Base-by-base conservation (phyloP, 2,888 invertebrate species). In the Eupithecia vulgata region DNA sequence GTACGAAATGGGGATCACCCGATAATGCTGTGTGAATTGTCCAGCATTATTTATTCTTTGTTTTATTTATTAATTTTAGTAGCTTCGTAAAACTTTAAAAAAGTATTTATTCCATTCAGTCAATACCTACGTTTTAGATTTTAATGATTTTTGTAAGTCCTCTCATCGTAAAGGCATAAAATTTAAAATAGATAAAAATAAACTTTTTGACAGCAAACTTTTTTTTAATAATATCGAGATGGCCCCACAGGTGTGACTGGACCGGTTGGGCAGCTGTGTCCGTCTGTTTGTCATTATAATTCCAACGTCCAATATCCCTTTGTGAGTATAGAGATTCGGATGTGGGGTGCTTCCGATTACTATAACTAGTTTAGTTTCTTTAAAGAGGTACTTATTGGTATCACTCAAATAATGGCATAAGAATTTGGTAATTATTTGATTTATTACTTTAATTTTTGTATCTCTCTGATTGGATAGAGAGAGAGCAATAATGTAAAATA, bases 231-330 rank as follows among this genome's bases (percentile, higher is more conserved):
- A 42, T 21, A 15, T 5, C 13, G 40, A 40, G 64, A 40, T n/a
- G 1, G 25, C 34, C 69, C 52, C 71, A 71, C 74, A 71, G 74
- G 74, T 71, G 75, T 68, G 68, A 37, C 45, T 37, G 65, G 87
- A 90, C 91, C 90, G 91, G 91, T 90, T 87, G 87, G 80, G 91
- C 91, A 91, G 91, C 90, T 91, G 91, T 81, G 82, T 71, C 72
- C 79, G 73, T 67, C 37, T 68, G 70, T 68, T 75, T 75, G 75
- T 75, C 40, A 70, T 75, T 70, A 61, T 75, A 72, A 72, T 72
- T 37, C 37, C 65, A 40, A 72, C 13, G 25, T 25, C 57, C 57
- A 25, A 57, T 25, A 57, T 57, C 57, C 37, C 37, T 64, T 77
- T 77, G 77, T 75, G 69, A 69, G 68, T 35, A 35, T 67, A 73